Base-by-base conservation (phyloP, 2,888 invertebrate genomes). In the Fragum whitleyi region DNA sequence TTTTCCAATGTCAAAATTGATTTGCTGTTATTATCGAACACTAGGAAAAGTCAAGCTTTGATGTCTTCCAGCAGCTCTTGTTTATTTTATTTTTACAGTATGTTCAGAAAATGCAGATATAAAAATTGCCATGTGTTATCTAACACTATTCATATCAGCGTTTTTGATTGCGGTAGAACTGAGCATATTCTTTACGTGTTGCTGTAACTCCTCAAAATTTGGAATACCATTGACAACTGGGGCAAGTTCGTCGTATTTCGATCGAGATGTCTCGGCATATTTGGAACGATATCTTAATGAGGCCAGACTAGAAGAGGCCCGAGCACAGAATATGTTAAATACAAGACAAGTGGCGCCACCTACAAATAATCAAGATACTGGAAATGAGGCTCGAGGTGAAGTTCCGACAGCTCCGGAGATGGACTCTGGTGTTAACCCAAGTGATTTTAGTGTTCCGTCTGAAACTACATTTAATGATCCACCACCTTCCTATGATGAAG, bases 401-500 rank as follows among this genome's bases (percentile, higher is more conserved):
- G 32, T 9, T 6, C 32, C 32, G 32, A 36, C 32, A 6, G 32
- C 32, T 36, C 32, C 32, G 9, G 32, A 36, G 9, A 6, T 36
- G 9, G 51, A 51, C 5, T 51, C 14, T 5, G 21, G 21, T 14
- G 51, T 51, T 51, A 21, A 51, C 16, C 21, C 21, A 3, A 51
- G 51, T 51, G 51, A 51, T 14, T 16, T 21, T 7, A n/a, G 14
- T 51, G 14, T 51, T 2, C 3, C 51, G 14, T 21, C 7, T 23
- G 57, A 57, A 57, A 57, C 26, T 7, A 21, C 21, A 11, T 26
- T 23, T 6, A 23, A 57, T n/a, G 57, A 57, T 23, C 57, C 57
- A 7, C 57, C 57, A 26, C 57, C 57, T 5, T 57, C 57, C 5
- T 57, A 57, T 23, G 57, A 57, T n/a, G 57, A 57, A 26, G 57